Conservation (phyloP, 2,113 vertebrate genomes). For the Salvelinus alpinus region DNA sequence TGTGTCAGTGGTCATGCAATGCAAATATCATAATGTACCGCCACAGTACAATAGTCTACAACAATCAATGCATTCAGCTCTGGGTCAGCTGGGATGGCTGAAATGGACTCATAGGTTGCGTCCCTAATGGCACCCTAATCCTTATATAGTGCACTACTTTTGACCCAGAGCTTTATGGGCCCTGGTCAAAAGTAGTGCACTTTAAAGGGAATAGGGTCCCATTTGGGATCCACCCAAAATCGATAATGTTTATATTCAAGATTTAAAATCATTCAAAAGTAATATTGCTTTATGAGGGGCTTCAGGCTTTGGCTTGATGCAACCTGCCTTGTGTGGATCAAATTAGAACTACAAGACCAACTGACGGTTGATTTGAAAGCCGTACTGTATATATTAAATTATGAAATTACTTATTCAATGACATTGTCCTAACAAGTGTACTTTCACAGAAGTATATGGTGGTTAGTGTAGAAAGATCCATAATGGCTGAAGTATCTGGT, state of each 20-base stretch:
- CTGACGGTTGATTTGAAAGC: constrained; percentile 16
- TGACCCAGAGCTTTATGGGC: too few relatives aligned
- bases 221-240: too few relatives aligned
- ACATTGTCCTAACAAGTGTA: constrained; percentile 9
- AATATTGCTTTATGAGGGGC: not conserved
- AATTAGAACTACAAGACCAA: not conserved
- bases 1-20: constrained; percentile 45
- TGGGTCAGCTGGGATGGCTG: not conserved
- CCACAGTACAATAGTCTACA: not conserved
- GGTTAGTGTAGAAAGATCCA: not conserved
- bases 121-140: too few relatives aligned
- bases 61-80: not conserved
- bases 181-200: too few relatives aligned
- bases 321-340: constrained; percentile 17
- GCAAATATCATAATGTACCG: not conserved
- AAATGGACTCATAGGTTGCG: not conserved
- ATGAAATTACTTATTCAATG: constrained; percentile 28
- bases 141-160: too few relatives aligned
- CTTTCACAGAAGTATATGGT: constrained; percentile 31
- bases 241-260: not conserved
- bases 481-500: too few relatives aligned
- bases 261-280: not conserved
- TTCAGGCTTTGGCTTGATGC: constrained; percentile 47
- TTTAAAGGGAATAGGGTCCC: too few relatives aligned
- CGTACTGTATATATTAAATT: too few relatives aligned